A percentile compares a stretch with the other conserved stretches of the same genome.
Evolutionary conservation across 2,113 vertebrate species (phyloP).

Genomic region (Desmodus rotundus): DNA sequence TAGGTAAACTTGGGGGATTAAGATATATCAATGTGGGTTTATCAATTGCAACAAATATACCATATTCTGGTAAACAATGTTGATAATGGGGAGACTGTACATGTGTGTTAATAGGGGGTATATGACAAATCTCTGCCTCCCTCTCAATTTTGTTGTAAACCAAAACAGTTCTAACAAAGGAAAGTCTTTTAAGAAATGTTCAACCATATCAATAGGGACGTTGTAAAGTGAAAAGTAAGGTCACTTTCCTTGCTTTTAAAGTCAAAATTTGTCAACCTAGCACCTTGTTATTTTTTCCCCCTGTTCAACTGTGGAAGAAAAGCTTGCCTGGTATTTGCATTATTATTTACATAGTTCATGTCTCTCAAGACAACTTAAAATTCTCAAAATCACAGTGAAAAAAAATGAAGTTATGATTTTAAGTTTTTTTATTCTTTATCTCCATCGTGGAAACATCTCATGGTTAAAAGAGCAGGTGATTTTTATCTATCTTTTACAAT

Average conservation of each 20-base stretch:
- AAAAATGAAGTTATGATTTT: background rate
- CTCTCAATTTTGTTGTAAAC: background rate
- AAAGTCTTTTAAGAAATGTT: background rate
- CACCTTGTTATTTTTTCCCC: background rate
- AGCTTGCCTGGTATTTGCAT: background rate
- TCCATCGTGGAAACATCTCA: background rate
- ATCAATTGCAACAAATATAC: background rate
- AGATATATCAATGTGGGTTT: background rate
- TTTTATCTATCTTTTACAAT: background rate
- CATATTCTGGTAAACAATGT: background rate
- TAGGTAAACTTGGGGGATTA: background rate
- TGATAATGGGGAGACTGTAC: background rate
- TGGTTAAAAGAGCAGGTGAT: background rate
- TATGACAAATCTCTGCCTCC: background rate
- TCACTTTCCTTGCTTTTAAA: background rate
- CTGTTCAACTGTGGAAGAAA: background rate
- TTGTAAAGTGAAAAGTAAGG: background rate
- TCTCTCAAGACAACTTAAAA: background rate
- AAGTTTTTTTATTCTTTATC: background rate
- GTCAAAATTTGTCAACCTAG: background rate
- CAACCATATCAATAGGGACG: background rate
- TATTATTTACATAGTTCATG: background rate
- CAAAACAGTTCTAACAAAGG: background rate
- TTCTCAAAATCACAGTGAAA: background rate
- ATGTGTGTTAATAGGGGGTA: background rate